Evolutionary conservation across 2,797 vertebrate species (phyloP), one percentile per base, ranked within the genome.

Genomic region (Lithobates pipiens): DNA sequence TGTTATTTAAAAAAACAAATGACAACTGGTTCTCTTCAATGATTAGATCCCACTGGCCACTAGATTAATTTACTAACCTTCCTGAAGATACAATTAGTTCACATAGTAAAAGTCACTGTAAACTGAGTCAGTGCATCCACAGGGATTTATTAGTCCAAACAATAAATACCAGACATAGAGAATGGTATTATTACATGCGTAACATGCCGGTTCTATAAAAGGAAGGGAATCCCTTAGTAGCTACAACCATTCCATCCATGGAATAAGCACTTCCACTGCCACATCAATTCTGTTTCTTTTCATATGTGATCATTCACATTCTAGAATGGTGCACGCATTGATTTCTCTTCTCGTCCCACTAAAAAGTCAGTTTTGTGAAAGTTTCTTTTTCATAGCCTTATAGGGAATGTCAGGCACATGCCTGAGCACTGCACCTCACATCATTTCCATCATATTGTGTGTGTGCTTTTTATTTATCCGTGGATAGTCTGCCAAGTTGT

Each of bases 401-500:
- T 83, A 86, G 75, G 85, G 85, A 77, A 50, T 83, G 5, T 81
- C 70, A 72, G 57, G 54, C 42, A 76, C 63, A 81, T 44, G 77
- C 72, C 71, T 70, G 18, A 57, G 65, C 57, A 44, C 42, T 71
- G 78, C 68, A 72, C 32, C 50, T 81, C 72, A 57, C 72, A 85
- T 39, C 72, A 65, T 61, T 39, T 78, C 65, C 83, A 82, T 86
- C 85, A 83, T 77, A 77, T 86, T 86, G 39, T 75, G n/a, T 36
- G 68, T 57, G 61, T 25, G 9, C 63, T 71, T 86, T 72, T 82
- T 85, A 77, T 79, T 82, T 71, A 5, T 10, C 68, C 70, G 42
- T 67, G 67, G 67, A 29, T 29, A 10, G 63, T 39, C 69, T 77
- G 85, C 85, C 85, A 86, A 86, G 85, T 83, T 86, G 85, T 86